Evolutionary conservation across 2,797 vertebrate genomes (phyloP), one percentile per base, ranked within the genome.

Genomic region (Echiichthys vipera): DNA sequence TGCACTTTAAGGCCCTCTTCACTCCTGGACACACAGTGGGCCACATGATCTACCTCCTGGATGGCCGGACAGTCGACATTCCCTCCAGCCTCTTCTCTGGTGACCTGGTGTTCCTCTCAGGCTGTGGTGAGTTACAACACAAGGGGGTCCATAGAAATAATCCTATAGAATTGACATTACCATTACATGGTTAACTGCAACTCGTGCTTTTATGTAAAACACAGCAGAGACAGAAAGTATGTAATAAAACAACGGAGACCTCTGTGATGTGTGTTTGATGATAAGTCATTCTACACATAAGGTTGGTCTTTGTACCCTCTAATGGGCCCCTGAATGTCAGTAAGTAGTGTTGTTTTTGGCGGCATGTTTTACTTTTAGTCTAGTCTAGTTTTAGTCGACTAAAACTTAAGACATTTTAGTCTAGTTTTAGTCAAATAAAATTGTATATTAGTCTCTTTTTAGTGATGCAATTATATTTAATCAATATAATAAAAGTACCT

Each of bases 1-100:
- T 99, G 89, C 94, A 93, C 89, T 98, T 99, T 73, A 95, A 87
- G 80, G 98, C 96, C 0, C 94, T 98, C 10, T 95, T 96, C 69
- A 99, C 98, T 0, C 98, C 98, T 0, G 98, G 98, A 43, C 98
- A 99, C 92, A 99, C 98, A 0, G 95, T 98, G 84, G 98, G 97
- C 24, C 98, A 99, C 91, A 96, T 96, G 95, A 96, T 97, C 81
- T 99, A 97, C 53, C 93, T 98, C 71, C 93, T 99, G 87, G 97
- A 98, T 0, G 96, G 97, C 34, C 90, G 75, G 22, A 87, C 88
- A 0, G 93, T 95, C 0, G 94, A 94, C 0, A 90, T 92, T 15
- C 96, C 98, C n/a, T 93, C 94, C 64, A 97, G 96, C 85, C 95
- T 99, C 69, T 99, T 99, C 90, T 99, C 98, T 0, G 98, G 98